A percentile compares a stretch with the other conserved stretches of the same genome.
Evolutionary conservation across 1,140 invertebrate genomes (phyloP).

Genomic region (Lepidurus arcticus): DNA sequence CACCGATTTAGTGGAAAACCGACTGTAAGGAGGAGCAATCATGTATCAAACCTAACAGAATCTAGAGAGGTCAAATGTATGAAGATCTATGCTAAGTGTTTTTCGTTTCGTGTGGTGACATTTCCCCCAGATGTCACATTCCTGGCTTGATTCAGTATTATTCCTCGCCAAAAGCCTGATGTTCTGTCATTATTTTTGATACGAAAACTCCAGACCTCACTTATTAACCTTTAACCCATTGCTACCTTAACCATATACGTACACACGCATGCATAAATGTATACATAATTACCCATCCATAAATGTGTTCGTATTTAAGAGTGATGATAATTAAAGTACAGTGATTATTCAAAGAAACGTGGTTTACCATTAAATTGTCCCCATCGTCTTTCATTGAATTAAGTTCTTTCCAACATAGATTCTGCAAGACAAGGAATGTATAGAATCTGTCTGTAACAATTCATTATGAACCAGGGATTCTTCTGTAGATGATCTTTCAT

Average conservation of each 20-base stretch:
- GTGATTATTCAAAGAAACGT: background rate
- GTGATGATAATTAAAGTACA: background rate
- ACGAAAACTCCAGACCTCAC: background rate
- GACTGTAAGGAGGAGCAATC: background rate
- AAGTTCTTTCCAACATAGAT: background rate
- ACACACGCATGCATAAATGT: conserved; percentile 8
- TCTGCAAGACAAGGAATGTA: no score
- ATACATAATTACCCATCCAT: conserved; percentile 10
- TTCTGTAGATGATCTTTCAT: no score
- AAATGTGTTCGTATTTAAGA: background rate
- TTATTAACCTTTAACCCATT: background rate
- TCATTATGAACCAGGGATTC: no score
- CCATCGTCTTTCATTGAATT: background rate
- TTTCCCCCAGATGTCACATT: background rate
- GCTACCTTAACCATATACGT: background rate
- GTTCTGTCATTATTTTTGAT: background rate
- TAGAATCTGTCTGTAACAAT: no score
- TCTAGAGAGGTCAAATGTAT: background rate
- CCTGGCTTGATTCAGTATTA: conserved; percentile 18
- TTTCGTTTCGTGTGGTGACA: background rate
- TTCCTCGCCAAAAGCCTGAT: background rate
- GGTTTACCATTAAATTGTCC: background rate
- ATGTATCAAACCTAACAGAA: background rate
- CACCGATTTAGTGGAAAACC: conserved; percentile 28
- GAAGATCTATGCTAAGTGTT: background rate